Conservation (phyloP, 2,113 vertebrate species). For the Lepus europaeus region DNA sequence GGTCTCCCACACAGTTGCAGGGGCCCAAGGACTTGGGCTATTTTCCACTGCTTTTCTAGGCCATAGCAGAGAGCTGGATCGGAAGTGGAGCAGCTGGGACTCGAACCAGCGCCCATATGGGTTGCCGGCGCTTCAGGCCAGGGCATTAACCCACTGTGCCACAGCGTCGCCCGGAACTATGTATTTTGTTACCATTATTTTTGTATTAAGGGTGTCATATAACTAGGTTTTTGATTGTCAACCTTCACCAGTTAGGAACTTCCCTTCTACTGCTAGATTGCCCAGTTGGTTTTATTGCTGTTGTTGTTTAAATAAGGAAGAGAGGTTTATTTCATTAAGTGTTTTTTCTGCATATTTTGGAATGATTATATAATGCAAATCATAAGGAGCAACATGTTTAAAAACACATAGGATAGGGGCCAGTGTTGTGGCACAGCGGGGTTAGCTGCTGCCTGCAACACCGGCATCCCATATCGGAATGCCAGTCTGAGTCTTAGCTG, state of each 20-base stretch:
- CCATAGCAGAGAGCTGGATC: too few species aligned
- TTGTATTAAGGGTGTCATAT: neutral
- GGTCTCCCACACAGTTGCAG: too few species aligned
- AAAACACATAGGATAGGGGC: neutral
- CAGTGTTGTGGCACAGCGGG: too few species aligned
- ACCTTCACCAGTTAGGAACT: neutral
- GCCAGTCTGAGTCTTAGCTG: too few species aligned
- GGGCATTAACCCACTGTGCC: too few species aligned
- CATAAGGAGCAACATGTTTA: neutral
- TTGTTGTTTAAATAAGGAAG: neutral
- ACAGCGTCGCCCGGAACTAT: neutral
- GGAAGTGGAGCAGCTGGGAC: too few species aligned
- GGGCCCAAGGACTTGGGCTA: too few species aligned
- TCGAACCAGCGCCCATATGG: too few species aligned
- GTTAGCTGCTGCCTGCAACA: too few species aligned
- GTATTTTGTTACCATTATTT: neutral
- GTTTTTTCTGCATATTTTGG: neutral
- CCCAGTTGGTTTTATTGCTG: neutral
- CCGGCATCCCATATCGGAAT: too few species aligned
- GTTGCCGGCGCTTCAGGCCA: too few species aligned
- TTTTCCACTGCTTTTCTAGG: too few species aligned
- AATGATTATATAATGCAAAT: neutral
- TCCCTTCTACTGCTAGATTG: neutral
- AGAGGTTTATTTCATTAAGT: neutral
- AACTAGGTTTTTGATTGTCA: neutral